Evolutionary conservation across 1,140 invertebrate genomes (phyloP).

Genomic region (Ceratitis capitata): DNA sequence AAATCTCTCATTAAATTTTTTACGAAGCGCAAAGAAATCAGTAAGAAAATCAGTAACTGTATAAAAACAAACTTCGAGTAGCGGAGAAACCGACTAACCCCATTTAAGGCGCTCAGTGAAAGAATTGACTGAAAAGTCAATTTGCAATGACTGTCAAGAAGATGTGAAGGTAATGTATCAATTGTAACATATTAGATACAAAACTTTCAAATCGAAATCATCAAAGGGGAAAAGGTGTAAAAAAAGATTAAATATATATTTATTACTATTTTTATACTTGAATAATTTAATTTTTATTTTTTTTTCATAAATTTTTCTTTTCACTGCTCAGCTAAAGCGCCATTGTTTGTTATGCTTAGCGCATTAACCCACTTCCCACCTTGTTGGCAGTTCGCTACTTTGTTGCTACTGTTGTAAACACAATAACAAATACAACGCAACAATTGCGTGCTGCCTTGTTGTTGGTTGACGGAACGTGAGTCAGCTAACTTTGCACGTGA

Average conservation of each 20-base stretch:
- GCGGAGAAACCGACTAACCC: background rate
- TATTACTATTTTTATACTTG: background rate
- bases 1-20: background rate
- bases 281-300: background rate
- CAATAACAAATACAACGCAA: background rate
- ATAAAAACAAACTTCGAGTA: background rate
- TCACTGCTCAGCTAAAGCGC: background rate
- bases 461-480: constrained; percentile 50
- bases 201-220: no score
- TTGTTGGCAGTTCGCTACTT: background rate
- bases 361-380: constrained; percentile 38
- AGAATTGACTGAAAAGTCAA: background rate
- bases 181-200: background rate
- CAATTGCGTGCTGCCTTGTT: constrained; percentile 52
- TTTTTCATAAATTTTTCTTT: background rate
- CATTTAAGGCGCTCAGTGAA: background rate
- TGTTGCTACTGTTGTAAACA: background rate
- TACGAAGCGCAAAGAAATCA: background rate
- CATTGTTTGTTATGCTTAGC: background rate
- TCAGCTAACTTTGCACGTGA: constrained; percentile 50
- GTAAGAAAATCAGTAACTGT: no score
- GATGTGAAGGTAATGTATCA: background rate
- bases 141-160: background rate
- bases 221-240: background rate
- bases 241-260: background rate